These are phyloP conservation scores for Schizopygopsis malacanthus DNA, from an alignment of 2,797 vertebrate genomes.

Conservation along the genomic window DNA sequence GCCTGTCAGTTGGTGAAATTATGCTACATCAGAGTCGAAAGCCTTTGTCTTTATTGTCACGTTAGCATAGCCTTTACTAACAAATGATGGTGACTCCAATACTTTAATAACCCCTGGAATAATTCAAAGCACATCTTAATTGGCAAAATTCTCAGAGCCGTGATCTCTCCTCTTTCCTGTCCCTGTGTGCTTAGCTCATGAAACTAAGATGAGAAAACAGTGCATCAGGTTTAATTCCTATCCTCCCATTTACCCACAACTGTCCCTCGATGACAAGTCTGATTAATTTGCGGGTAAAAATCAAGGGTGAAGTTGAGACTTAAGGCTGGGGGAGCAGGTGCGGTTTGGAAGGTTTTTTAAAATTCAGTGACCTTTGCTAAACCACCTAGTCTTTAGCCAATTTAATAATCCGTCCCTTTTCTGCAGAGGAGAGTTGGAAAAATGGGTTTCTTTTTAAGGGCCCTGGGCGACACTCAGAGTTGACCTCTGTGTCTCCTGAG, in stretches of 20 bases:
- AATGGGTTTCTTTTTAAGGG: background rate
- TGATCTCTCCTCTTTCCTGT: slow-evolving; percentile 9
- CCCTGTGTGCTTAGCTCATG: slow-evolving; percentile 51
- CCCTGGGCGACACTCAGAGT: slow-evolving; percentile 21
- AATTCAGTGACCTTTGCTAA: slow-evolving; percentile 62
- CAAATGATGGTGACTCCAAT: slow-evolving; percentile 48
- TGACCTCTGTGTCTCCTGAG: slow-evolving; percentile 48
- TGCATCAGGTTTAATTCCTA: slow-evolving; percentile 10
- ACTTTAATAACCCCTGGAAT: slow-evolving; percentile 44
- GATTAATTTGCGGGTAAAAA: slow-evolving; percentile 6
- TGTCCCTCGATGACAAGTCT: background rate
- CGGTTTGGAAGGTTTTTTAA: slow-evolving; percentile 46
- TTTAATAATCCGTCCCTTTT: slow-evolving; percentile 39
- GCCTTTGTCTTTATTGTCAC: slow-evolving; percentile 42
- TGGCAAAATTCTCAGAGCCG: slow-evolving; percentile 39
- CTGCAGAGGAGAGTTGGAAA: slow-evolving; percentile 7
- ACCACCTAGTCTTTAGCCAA: slow-evolving; percentile 56
- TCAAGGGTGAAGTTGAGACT: slow-evolving; percentile 24
- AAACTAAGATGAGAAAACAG: slow-evolving; percentile 65
- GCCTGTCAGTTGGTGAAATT: slow-evolving; percentile 45
- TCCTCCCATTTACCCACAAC: slow-evolving; percentile 4
- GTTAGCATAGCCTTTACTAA: slow-evolving; percentile 54
- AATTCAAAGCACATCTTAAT: slow-evolving; percentile 56
- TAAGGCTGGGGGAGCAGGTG: background rate
- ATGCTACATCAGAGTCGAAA: slow-evolving; percentile 43